These are phyloP conservation scores for Ptyas mucosa DNA, from an alignment of 2,113 vertebrate species.

Conservation along the genomic window DNA sequence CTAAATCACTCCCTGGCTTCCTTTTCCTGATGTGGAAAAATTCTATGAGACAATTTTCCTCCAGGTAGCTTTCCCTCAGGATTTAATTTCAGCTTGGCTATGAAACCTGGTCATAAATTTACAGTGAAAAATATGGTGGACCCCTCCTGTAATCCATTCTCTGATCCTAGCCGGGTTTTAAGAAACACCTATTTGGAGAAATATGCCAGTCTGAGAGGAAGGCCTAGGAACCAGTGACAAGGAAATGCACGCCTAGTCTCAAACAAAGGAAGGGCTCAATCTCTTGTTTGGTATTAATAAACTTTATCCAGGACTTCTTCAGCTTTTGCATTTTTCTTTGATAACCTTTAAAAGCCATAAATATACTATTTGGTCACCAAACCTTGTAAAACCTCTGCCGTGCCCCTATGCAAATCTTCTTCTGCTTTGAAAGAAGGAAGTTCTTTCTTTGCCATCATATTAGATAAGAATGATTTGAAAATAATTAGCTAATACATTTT, in stretches of 20 bases:
- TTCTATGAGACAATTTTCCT: neutral
- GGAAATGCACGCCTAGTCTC: neutral
- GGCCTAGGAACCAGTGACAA: neutral
- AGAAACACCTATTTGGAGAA: neutral
- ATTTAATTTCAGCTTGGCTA: neutral
- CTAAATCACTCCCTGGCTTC: neutral
- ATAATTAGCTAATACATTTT: neutral
- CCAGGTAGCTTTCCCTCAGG: neutral
- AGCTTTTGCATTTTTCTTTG: neutral
- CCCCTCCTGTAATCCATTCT: neutral
- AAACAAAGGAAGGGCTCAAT: neutral
- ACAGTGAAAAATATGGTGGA: neutral
- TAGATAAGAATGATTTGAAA: neutral
- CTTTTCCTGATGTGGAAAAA: neutral
- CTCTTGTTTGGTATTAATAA: neutral
- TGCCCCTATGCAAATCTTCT: neutral
- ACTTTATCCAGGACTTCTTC: neutral
- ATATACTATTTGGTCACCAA: neutral
- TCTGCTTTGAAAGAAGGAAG: neutral
- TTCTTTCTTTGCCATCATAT: neutral
- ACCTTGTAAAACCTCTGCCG: neutral
- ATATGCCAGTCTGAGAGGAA: neutral
- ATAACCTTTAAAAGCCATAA: neutral
- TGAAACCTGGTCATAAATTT: neutral
- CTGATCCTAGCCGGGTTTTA: neutral